These are phyloP conservation scores for Orgyia antiqua DNA, from an alignment of 2,888 invertebrate species.

Conservation along the genomic window DNA sequence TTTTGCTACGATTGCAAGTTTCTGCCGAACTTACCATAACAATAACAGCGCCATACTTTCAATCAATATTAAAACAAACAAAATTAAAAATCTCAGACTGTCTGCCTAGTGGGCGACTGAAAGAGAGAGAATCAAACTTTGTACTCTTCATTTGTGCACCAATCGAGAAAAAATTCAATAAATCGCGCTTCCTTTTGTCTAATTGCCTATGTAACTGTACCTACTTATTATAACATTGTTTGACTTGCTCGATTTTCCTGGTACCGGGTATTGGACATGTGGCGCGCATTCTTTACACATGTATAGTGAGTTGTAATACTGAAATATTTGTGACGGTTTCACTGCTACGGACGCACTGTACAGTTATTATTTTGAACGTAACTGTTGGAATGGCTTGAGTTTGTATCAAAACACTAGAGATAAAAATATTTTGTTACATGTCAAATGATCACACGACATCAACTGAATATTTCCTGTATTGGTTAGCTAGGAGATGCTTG, in stretches of 20 bases:
- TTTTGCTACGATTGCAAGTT: constrained; percentile 31
- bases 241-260: constrained; percentile 44
- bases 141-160: constrained; percentile 69
- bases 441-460: too few species aligned
- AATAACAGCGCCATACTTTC: too few species aligned
- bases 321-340: constrained; percentile 12
- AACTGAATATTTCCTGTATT: too few species aligned
- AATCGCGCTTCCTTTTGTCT: constrained; percentile 70
- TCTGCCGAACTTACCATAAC: constrained; percentile 22
- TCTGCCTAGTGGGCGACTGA: constrained; percentile 42
- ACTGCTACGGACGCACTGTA: constrained; percentile 1
- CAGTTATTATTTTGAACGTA: constrained; percentile 8
- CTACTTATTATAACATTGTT: constrained; percentile 51
- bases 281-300: constrained; percentile 30
- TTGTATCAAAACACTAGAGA: too few species aligned
- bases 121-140: constrained; percentile 58
- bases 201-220: constrained; percentile 62
- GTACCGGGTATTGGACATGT: too few species aligned
- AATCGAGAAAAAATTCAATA: constrained; percentile 75
- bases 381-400: too few species aligned
- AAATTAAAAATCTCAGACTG: constrained; percentile 48
- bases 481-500: constrained; percentile 60
- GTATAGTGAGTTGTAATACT: too few species aligned
- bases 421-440: too few species aligned
- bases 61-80: constrained; percentile 35